A percentile compares a stretch with the other conserved stretches of the same genome.
Conservation (phyloP, 2,888 invertebrate species). For the Rapana venosa region DNA sequence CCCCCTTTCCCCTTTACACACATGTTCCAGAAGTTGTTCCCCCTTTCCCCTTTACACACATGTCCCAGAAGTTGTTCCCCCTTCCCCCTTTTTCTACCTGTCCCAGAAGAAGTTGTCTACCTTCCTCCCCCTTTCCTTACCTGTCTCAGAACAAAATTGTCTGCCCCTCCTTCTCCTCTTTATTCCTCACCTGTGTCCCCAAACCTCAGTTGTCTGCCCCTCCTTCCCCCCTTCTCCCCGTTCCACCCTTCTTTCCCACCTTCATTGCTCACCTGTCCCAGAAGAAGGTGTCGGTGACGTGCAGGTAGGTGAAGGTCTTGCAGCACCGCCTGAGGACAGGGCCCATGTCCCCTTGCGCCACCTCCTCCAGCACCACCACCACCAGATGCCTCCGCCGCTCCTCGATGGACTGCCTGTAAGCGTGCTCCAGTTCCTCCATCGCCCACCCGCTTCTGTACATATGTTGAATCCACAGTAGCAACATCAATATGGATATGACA, state of each 20-base stretch:
- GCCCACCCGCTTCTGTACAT: constrained; percentile 87
- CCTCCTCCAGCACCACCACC: constrained; percentile 89
- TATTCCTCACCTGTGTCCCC: not conserved
- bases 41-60: too few relatives aligned
- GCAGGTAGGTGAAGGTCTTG: constrained; percentile 89
- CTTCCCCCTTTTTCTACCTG: too few relatives aligned
- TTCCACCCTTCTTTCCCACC: too few relatives aligned
- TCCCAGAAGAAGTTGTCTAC: too few relatives aligned
- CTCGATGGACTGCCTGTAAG: constrained; percentile 87
- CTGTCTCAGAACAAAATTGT: too few relatives aligned
- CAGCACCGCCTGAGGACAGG: constrained; percentile 91
- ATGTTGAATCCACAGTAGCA: too few relatives aligned
- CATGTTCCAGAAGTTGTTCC: too few relatives aligned
- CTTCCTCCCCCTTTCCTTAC: too few relatives aligned
- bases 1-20: too few relatives aligned
- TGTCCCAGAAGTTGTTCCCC: too few relatives aligned
- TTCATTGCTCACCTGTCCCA: constrained; percentile 84
- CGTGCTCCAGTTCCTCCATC: constrained; percentile 91
- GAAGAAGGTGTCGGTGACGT: constrained; percentile 93
- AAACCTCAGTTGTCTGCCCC: too few relatives aligned
- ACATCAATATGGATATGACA: not conserved
- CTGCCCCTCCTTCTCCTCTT: not conserved
- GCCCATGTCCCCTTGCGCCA: constrained; percentile 89
- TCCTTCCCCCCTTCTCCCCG: not conserved
- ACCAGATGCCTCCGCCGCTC: constrained; percentile 85